A percentile compares a stretch with the other conserved stretches of the same genome.
Evolutionary conservation across 2,888 invertebrate species (phyloP).

Genomic region (Trichopoda pennipes): DNA sequence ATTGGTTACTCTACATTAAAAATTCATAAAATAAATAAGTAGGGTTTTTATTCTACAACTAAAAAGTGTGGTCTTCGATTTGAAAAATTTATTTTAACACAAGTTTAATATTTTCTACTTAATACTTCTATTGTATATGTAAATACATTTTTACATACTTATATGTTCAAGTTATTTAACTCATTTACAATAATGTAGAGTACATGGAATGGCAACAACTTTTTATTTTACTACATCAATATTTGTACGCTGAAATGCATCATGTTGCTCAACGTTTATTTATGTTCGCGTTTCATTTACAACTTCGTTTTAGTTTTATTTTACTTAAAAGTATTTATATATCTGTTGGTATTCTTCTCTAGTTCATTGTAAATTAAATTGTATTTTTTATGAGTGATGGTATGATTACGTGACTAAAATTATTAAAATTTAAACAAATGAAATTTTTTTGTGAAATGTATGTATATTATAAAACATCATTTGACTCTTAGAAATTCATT

Average conservation of each 20-base stretch:
- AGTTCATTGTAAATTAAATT: slow-evolving; percentile 18
- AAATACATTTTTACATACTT: no score
- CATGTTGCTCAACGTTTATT: slow-evolving; percentile 21
- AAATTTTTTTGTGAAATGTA: neutral
- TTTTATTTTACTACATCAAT: slow-evolving; percentile 30
- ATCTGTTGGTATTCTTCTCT: slow-evolving; percentile 5
- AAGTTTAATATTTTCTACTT: no score
- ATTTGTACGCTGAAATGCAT: slow-evolving; percentile 20
- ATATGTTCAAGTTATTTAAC: neutral
- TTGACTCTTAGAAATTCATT: neutral
- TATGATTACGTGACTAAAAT: slow-evolving; percentile 48
- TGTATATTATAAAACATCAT: neutral
- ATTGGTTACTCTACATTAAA: no score
- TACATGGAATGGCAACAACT: neutral
- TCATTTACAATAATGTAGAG: neutral
- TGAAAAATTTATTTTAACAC: no score
- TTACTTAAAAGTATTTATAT: slow-evolving; percentile 8
- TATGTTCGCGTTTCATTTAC: slow-evolving; percentile 39
- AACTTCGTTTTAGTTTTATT: slow-evolving; percentile 13
- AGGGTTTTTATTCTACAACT: no score
- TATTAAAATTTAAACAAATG: slow-evolving; percentile 23
- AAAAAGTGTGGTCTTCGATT: no score
- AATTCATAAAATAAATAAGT: no score
- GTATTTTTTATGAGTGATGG: slow-evolving; percentile 36
- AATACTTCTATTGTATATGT: no score